A percentile compares a stretch with the other conserved stretches of the same genome.
phyloP scores from a whole-genome alignment of 2,797 vertebrate species.

The Babyrousa celebensis region DNA sequence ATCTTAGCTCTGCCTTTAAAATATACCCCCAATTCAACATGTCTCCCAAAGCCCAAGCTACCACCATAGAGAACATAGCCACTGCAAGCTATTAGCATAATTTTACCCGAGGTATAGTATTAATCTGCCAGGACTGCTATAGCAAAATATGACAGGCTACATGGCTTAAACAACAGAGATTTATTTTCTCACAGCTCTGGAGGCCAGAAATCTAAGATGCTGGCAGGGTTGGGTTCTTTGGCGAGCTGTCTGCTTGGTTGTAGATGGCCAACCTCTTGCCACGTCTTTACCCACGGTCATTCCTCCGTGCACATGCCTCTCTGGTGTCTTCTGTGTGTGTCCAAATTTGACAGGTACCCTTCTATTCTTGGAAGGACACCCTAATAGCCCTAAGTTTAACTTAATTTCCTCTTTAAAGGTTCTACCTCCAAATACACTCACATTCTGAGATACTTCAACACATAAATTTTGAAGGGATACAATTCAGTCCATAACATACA shows the following conservation, averaged over 20 bases:
- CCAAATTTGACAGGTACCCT: not conserved
- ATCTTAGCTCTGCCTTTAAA: not conserved
- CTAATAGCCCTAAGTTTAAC: not conserved
- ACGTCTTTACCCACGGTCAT: not conserved
- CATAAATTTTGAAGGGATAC: not conserved
- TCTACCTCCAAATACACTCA: not conserved
- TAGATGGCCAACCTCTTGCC: not conserved
- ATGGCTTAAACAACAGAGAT: not conserved
- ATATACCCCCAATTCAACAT: not conserved
- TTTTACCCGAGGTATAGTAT: not conserved
- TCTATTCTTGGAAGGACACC: not conserved
- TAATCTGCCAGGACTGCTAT: not conserved
- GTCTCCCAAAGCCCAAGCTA: not conserved
- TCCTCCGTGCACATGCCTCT: not conserved
- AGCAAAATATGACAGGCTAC: not conserved
- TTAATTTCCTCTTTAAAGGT: not conserved
- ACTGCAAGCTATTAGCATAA: not conserved
- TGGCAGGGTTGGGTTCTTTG: not conserved
- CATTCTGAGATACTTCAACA: not conserved
- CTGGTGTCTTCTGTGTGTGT: not conserved
- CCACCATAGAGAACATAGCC: not conserved
- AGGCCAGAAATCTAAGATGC: not conserved
- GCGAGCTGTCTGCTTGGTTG: not conserved
- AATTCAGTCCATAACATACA: not conserved
- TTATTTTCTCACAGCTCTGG: not conserved